These are phyloP conservation scores for Drosophila pseudoobscura DNA, from an alignment of 1,140 invertebrate genomes.

Conservation along the genomic window DNA sequence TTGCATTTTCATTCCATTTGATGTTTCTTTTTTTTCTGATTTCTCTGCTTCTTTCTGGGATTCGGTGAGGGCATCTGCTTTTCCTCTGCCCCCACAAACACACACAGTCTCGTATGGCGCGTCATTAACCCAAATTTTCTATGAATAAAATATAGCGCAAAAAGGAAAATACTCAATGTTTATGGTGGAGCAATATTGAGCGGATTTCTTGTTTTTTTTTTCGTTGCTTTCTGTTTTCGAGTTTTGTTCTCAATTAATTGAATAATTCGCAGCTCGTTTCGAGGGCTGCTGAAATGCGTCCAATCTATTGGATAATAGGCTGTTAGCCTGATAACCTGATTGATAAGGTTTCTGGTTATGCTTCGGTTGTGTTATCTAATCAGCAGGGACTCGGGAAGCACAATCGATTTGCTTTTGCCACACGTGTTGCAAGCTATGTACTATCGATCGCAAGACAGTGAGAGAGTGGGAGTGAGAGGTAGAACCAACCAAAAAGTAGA, in stretches of 20 bases:
- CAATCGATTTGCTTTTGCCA: conserved; percentile 19
- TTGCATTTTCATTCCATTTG: conserved; percentile 52
- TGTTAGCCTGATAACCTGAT: conserved; percentile 24
- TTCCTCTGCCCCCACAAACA: conserved; percentile 26
- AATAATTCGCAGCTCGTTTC: conserved; percentile 27
- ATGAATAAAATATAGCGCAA: conserved; percentile 71
- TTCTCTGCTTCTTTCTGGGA: conserved; percentile 9
- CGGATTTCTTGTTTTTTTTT: conserved; percentile 18
- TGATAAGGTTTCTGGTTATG: conserved; percentile 40
- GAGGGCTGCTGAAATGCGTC: conserved; percentile 23
- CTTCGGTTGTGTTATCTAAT: conserved; percentile 38
- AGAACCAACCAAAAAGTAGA: conserved; percentile 29
- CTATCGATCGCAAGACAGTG: conserved; percentile 53
- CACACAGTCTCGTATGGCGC: conserved; percentile 37
- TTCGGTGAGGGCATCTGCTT: conserved; percentile 65
- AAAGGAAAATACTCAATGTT: conserved; percentile 39
- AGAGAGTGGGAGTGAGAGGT: neutral
- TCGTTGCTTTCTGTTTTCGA: conserved; percentile 9
- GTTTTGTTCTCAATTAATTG: conserved; percentile 23
- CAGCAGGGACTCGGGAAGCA: neutral
- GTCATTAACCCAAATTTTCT: conserved; percentile 79
- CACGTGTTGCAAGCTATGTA: conserved; percentile 55
- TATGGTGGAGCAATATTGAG: conserved; percentile 14
- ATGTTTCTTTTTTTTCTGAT: conserved; percentile 9
- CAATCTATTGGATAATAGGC: conserved; percentile 29